These are phyloP conservation scores for Colletes gigas DNA, from an alignment of 1,140 invertebrate species.

Conservation along the genomic window DNA sequence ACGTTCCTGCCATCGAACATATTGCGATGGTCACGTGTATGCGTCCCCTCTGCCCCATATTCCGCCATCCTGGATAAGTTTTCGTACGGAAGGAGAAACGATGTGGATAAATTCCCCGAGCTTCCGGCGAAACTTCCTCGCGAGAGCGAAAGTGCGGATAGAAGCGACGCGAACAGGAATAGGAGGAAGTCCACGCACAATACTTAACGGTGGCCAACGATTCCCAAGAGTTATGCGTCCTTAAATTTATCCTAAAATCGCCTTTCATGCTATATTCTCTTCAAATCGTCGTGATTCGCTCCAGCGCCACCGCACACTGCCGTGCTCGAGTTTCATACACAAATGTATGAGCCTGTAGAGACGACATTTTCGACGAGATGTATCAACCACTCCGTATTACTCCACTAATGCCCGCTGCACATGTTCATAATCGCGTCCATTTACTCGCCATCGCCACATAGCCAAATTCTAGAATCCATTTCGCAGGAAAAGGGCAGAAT, in stretches of 20 bases:
- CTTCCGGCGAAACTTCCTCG: conserved; percentile 55
- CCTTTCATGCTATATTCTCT: conserved; percentile 21
- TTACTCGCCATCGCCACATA: too few relatives aligned
- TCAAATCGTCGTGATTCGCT: background rate
- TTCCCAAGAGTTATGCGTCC: conserved; percentile 20
- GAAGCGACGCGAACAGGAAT: conserved; percentile 14
- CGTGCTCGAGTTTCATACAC: background rate
- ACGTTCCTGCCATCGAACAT: conserved; percentile 64
- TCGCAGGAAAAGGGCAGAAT: too few relatives aligned
- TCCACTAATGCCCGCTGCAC: too few relatives aligned
- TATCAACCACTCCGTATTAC: too few relatives aligned
- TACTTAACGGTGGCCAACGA: conserved; percentile 52
- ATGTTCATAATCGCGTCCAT: too few relatives aligned
- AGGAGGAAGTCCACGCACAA: conserved; percentile 32
- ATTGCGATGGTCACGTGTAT: conserved; percentile 62
- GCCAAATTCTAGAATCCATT: too few relatives aligned
- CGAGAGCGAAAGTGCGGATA: conserved; percentile 24
- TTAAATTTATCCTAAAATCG: conserved; percentile 45
- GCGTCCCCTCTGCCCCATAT: conserved; percentile 42
- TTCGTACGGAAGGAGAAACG: conserved; percentile 56
- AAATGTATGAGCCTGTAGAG: too few relatives aligned
- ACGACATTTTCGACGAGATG: too few relatives aligned
- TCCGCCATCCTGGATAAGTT: conserved; percentile 55
- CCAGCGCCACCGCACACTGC: background rate
- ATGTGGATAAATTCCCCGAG: conserved; percentile 57